Percentiles rank a stretch among this genome's conserved stretches.
Conservation (phyloP, 1,140 invertebrate species). For the Oppia nitens region DNA sequence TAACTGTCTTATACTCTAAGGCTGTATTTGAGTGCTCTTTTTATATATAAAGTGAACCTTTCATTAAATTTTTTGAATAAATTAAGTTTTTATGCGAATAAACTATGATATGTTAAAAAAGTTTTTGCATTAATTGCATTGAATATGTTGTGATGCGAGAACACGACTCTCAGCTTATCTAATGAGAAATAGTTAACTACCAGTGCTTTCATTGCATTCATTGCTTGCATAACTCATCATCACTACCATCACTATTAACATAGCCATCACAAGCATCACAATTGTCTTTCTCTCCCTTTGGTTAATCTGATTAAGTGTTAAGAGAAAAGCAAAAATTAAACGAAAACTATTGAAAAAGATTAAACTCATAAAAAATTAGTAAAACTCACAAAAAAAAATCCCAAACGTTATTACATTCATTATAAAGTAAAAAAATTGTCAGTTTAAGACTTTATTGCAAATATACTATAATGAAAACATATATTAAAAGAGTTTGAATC, state of each 20-base stretch:
- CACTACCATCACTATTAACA: too few species aligned
- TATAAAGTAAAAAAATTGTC: too few species aligned
- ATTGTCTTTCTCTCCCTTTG: not conserved
- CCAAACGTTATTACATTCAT: too few species aligned
- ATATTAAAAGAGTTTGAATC: too few species aligned
- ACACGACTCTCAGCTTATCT: not conserved
- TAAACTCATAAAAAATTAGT: too few species aligned
- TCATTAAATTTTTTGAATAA: not conserved
- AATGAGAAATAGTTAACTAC: not conserved
- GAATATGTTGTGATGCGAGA: not conserved
- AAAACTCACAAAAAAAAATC: too few species aligned
- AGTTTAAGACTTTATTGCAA: too few species aligned
- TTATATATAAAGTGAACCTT: not conserved
- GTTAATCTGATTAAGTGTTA: not conserved
- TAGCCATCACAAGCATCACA: not conserved
- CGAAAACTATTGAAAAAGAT: not conserved
- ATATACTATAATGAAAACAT: too few species aligned
- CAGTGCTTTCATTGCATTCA: too few species aligned
- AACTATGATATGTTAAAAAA: not conserved
- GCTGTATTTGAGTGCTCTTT: not conserved
- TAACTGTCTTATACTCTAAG: not conserved
- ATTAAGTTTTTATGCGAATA: not conserved
- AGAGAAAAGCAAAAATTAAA: not conserved
- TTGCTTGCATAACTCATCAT: too few species aligned
- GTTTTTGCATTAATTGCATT: not conserved